These are phyloP conservation scores for Pyrgilauda ruficollis DNA, from an alignment of 2,113 vertebrate species.

Conservation along the genomic window DNA sequence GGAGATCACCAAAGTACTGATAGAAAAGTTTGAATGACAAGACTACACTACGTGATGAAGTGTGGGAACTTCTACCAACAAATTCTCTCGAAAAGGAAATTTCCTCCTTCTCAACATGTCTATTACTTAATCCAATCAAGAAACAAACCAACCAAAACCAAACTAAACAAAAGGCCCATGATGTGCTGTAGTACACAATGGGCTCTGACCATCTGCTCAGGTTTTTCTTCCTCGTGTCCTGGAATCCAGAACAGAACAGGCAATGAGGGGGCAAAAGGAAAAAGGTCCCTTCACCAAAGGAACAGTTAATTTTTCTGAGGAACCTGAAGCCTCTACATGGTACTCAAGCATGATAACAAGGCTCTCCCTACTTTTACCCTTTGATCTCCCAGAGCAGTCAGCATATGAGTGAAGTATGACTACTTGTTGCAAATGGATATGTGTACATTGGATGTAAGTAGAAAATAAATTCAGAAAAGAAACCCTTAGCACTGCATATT, in stretches of 20 bases:
- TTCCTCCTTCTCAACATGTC: background rate
- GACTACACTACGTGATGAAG: background rate
- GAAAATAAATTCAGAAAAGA: background rate
- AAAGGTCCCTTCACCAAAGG: background rate
- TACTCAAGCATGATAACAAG: background rate
- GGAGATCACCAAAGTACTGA: background rate
- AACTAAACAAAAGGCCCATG: background rate
- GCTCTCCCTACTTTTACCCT: background rate
- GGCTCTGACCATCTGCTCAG: background rate
- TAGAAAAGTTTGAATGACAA: background rate
- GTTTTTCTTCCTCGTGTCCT: background rate
- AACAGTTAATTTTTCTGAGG: background rate
- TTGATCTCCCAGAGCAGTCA: background rate
- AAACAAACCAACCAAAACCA: background rate
- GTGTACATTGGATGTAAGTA: rapidly evolving
- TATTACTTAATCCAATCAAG: background rate
- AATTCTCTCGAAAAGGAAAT: background rate
- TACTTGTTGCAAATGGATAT: background rate
- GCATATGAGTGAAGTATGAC: background rate
- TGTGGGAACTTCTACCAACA: background rate
- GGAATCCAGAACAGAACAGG: background rate
- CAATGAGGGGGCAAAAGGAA: background rate
- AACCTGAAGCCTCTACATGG: background rate
- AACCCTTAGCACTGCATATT: background rate
- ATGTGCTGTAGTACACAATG: background rate